Evolutionary conservation across 2,888 invertebrate genomes (phyloP), one percentile per base, ranked within the genome.

Genomic region (Ornithoptera priamus): DNA sequence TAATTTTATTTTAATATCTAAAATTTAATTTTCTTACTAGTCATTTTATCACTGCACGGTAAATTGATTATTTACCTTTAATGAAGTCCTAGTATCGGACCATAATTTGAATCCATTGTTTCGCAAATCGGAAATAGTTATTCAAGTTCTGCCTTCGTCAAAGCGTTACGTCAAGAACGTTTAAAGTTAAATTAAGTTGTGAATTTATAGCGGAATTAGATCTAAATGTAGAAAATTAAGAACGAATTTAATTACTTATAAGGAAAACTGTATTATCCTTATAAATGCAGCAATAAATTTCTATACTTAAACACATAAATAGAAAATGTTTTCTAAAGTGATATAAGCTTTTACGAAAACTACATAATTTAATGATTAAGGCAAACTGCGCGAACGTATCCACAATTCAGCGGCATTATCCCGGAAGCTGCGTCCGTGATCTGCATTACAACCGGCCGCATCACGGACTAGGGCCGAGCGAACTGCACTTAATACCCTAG

Each of bases 151-250:
- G 62, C 62, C 62, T 84, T 80, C 80, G 82, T 82, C 81, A 80
- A 84, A 80, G 79, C 77, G 81, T 78, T 81, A 77, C 78, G 82
- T 83, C 81, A 84, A 85, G 84, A 81, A 79, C 81, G 79, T 85
- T 84, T 82, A 85, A 88, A 89, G 87, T 89, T 89, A 84, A 87
- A 88, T 88, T 87, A 87, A 89, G 86, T 88, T 88, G 85, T 83
- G 83, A 84, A 85, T 86, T 86, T 83, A 85, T 87, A 87, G 85
- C 82, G 83, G 84, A 85, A 86, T 86, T 83, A 79, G 80, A 82
- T 76, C 82, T 84, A 81, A 17, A 39, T 56, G 61, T 18, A 42
- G 39, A 53, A 20, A 36, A 50, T 6, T 50, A 20, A 17, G 18
- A 18, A 10, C 7, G 20, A n/a, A 22, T 3, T 39, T 39, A 39